A percentile compares a stretch with the other conserved stretches of the same genome.
phyloP scores from a whole-genome alignment of 53 echinoderm and acorn worm species.

The Paelopatides confundens region DNA sequence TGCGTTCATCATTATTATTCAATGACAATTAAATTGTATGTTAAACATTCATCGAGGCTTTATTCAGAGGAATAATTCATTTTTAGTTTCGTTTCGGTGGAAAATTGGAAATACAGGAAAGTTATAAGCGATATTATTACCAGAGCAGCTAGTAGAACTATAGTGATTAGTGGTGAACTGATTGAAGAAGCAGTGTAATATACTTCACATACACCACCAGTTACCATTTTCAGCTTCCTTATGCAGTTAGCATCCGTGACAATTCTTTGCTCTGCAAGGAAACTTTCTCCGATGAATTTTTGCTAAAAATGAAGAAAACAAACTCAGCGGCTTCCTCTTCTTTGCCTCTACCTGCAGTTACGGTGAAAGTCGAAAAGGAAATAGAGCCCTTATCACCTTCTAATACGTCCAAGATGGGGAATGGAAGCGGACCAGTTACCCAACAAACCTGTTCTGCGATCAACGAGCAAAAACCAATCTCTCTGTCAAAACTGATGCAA shows the following conservation, averaged over 20 bases:
- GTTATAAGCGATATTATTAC: no score
- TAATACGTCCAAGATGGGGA: slow-evolving; percentile 20
- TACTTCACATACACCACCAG: neutral
- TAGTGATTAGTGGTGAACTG: no score
- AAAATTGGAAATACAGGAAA: no score
- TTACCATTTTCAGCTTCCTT: neutral
- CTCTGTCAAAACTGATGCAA: slow-evolving; percentile 91
- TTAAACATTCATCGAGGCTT: no score
- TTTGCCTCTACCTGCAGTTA: slow-evolving; percentile 56
- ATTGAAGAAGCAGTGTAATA: no score
- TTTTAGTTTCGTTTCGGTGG: no score
- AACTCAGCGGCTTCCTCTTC: slow-evolving; percentile 62
- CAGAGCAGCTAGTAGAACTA: no score
- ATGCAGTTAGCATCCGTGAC: neutral
- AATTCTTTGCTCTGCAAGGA: slow-evolving; percentile 43
- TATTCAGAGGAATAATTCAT: no score
- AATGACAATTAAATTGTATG: no score
- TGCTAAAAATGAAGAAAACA: slow-evolving; percentile 77
- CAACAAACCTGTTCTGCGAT: neutral
- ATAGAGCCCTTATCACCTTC: neutral
- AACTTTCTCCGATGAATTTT: slow-evolving; percentile 32
- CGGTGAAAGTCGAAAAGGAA: slow-evolving; percentile 54
- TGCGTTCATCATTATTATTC: no score
- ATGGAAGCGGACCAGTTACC: slow-evolving; percentile 39
- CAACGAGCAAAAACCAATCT: slow-evolving; percentile 86